Percentiles rank a stretch among this genome's conserved stretches.
These are phyloP conservation scores for Stenchaetothrips biformis DNA, from an alignment of 2,888 invertebrate species.

Conservation along the genomic window DNA sequence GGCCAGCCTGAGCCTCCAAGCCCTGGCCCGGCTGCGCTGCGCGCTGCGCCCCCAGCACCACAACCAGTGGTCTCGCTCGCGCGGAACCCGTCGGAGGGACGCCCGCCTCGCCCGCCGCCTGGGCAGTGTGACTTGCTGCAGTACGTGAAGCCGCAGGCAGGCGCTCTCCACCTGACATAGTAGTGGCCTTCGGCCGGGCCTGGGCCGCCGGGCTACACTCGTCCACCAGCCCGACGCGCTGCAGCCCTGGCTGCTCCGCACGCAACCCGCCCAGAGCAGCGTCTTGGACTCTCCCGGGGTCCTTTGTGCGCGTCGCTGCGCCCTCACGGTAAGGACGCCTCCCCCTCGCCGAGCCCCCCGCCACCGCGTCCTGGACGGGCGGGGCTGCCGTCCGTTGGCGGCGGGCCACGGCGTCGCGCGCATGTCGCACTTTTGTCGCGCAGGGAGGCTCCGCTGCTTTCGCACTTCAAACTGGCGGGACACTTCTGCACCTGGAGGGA, in stretches of 20 bases:
- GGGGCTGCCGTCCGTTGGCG: too few relatives aligned
- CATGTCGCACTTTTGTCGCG: too few relatives aligned
- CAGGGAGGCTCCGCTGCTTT: too few relatives aligned
- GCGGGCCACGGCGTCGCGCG: too few relatives aligned
- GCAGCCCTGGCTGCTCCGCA: not conserved
- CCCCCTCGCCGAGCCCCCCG: not conserved
- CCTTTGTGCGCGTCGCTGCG: not conserved
- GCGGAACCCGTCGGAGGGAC: conserved; percentile 38
- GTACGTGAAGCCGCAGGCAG: too few relatives aligned
- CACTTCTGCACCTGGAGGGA: too few relatives aligned
- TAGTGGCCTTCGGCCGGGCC: too few relatives aligned
- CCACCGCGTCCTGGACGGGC: too few relatives aligned
- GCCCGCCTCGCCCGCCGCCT: conserved; percentile 37
- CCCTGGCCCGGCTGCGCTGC: not conserved
- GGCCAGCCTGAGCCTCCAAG: not conserved
- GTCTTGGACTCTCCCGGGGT: not conserved
- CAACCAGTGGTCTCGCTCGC: conserved; percentile 35
- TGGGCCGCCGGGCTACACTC: conserved; percentile 36
- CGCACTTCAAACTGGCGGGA: too few relatives aligned
- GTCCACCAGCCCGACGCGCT: conserved; percentile 31
- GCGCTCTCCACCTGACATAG: too few relatives aligned
- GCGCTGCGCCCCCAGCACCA: not conserved
- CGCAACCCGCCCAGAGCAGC: not conserved
- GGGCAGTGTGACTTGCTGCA: too few relatives aligned
- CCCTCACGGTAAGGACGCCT: not conserved